These are phyloP conservation scores for Anagrus nilaparvatae DNA, from an alignment of 1,140 invertebrate genomes.

Conservation along the genomic window DNA sequence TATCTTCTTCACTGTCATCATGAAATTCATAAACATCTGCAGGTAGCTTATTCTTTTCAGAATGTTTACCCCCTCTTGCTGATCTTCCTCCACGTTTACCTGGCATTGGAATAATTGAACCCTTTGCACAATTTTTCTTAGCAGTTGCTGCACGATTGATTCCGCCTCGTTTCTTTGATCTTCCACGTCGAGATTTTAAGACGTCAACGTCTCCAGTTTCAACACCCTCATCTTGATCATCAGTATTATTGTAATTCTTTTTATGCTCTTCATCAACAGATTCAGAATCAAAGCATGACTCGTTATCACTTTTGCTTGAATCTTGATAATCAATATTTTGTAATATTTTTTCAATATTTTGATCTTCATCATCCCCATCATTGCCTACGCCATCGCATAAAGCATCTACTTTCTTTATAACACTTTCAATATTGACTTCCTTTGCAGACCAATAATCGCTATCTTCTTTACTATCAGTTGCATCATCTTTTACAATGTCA, in stretches of 20 bases:
- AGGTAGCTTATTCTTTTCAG: constrained; percentile 48
- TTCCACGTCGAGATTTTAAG: constrained; percentile 29
- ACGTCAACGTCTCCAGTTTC: constrained; percentile 34
- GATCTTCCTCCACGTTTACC: constrained; percentile 46
- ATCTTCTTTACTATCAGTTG: constrained; percentile 53
- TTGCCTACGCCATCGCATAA: constrained; percentile 39
- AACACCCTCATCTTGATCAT: constrained; percentile 35
- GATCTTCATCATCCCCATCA: constrained; percentile 28
- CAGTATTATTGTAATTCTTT: constrained; percentile 23
- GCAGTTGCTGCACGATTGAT: no score
- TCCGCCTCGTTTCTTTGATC: constrained; percentile 37
- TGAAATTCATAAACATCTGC: constrained; percentile 76
- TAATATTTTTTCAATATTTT: constrained; percentile 19
- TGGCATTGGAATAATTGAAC: no score
- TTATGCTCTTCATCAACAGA: constrained; percentile 34
- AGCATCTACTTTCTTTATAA: constrained; percentile 67
- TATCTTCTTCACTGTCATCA: constrained; percentile 69
- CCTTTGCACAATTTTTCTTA: no score
- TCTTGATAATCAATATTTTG: constrained; percentile 22
- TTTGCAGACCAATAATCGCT: constrained; percentile 67
- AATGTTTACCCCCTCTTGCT: constrained; percentile 43
- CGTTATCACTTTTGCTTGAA: constrained; percentile 24
- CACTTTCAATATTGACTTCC: constrained; percentile 66
- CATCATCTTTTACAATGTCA: constrained; percentile 41
- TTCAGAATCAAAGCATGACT: constrained; percentile 38